Base-by-base conservation (phyloP, 2,797 vertebrate genomes). In the Cuniculus paca region DNA sequence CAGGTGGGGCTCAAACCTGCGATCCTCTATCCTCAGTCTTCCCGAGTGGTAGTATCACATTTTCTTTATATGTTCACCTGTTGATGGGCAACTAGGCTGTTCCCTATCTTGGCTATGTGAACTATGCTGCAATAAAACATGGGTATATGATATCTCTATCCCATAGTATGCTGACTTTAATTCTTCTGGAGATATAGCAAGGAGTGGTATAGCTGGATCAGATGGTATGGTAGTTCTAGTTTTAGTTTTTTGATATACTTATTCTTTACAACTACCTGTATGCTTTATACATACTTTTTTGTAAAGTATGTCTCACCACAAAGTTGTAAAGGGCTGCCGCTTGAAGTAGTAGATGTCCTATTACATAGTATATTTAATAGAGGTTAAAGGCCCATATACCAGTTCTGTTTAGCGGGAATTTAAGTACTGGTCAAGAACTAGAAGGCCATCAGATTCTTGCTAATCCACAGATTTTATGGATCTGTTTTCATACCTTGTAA, bases 401-500 rank as follows among this genome's bases (percentile, higher is more conserved):
- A 95, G 42, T 92, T 36, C 68, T 95, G 11, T 79, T 85, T 0
- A 92, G 42, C 70, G 96, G 45, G 34, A 94, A 95, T 60, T 91
- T 31, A 91, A 87, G 19, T 79, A 91, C 7, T 84, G 2, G 28
- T 88, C 77, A 96, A 87, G 36, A 96, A 92, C 20, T 68, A 91
- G 68, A 45, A 65, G 12, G 39, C 36, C 48, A 92, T 78, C 24
- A 94, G 60, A 91, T 31, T 94, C 52, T 89, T 87, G 31, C 42
- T 85, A 79, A 68, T 45, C 42, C 63, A 78, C 34, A 80, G 48
- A 89, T 42, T 88, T 92, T 92, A 94, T 92, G n/a, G 26, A 17
- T 96, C 45, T 86, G 61, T 72, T 95, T 96, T 95, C 97, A 96
- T 98, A 99, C 99, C 99, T 99, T 99, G 97, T 99, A 99, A 70